Evolutionary conservation across 2,797 vertebrate genomes (phyloP).

Genomic region (Sebastes variabilis): DNA sequence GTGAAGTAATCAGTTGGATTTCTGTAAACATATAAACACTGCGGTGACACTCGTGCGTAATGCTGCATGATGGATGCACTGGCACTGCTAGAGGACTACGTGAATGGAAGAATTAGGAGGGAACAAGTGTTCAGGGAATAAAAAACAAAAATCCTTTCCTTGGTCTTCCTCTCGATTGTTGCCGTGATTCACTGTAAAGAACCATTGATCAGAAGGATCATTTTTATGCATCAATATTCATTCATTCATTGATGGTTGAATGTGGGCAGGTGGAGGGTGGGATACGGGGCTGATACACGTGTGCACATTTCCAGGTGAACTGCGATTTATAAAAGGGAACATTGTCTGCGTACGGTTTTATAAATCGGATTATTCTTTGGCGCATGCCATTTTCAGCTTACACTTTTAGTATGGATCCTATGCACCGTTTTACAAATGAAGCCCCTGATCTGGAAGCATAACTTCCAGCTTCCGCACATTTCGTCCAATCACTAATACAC

Average conservation of each 20-base stretch:
- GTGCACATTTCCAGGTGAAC: background rate
- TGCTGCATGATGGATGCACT: background rate
- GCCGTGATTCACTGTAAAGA: no score
- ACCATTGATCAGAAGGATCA: background rate
- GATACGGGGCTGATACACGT: background rate
- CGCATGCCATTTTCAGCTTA: fast-evolving
- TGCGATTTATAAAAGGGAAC: background rate
- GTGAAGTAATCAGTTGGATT: background rate
- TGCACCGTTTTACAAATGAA: background rate
- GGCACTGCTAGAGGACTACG: background rate
- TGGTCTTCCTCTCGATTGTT: no score
- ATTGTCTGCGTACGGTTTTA: background rate
- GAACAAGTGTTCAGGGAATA: background rate
- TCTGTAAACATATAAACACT: background rate
- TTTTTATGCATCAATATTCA: background rate
- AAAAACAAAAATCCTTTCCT: background rate
- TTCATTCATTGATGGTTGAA: background rate
- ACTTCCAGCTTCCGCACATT: background rate
- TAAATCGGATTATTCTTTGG: background rate
- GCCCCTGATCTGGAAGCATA: background rate
- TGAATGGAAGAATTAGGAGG: no score
- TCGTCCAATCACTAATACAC: background rate
- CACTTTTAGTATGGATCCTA: no score
- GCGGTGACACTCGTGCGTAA: background rate
- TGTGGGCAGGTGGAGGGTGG: background rate